Conservation (phyloP, 2,888 invertebrate species). For the Luperina testacea region DNA sequence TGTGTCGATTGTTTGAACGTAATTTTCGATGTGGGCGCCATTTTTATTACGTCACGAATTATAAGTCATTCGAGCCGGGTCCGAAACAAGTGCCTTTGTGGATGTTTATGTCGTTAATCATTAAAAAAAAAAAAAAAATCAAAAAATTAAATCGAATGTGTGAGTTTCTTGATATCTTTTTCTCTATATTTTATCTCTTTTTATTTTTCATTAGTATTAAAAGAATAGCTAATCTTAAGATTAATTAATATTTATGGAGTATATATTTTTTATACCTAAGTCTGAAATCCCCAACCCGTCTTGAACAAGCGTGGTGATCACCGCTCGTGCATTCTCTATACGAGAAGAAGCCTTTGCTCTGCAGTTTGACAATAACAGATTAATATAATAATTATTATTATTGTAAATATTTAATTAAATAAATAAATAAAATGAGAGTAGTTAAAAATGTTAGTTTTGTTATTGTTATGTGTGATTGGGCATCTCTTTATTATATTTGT, state of each 20-base stretch:
- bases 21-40: constrained; percentile 9
- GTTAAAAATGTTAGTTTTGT: no score
- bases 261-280: not conserved
- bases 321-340: not conserved
- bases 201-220: not conserved
- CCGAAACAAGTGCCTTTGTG: not conserved
- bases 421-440: no score
- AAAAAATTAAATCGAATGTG: not conserved
- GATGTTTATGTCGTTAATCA: not conserved
- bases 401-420: no score
- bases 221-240: not conserved
- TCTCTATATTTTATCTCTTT: no score
- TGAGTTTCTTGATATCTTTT: not conserved
- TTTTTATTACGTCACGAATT: constrained; percentile 21
- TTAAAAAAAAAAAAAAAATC: no score
- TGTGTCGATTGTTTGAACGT: constrained; percentile 19
- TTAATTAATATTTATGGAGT: no score
- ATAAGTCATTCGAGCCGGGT: constrained; percentile 13
- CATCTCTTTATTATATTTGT: no score
- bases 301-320: not conserved
- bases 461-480: no score
- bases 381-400: no score
- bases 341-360: no score
- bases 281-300: not conserved
- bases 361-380: no score